These are phyloP conservation scores for Scyliorhinus canicula DNA, from an alignment of 2,797 vertebrate species.

Conservation along the genomic window DNA sequence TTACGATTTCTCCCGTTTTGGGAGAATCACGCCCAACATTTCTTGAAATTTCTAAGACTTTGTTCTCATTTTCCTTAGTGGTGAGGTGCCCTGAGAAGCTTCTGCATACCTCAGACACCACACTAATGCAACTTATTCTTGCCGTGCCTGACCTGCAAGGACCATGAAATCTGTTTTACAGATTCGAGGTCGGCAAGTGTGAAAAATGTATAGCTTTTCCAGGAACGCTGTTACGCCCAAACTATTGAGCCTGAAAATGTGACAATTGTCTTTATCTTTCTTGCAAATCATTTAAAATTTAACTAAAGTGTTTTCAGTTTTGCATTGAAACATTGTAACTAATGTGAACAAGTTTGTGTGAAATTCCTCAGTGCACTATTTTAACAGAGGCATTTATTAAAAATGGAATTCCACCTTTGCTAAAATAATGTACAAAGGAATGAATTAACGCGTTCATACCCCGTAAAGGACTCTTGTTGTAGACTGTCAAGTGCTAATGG, in stretches of 20 bases:
- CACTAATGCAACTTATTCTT: neutral
- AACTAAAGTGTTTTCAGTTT: neutral
- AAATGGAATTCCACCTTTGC: neutral
- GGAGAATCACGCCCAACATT: too few relatives aligned
- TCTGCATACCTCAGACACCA: neutral
- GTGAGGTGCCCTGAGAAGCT: neutral
- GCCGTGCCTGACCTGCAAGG: neutral
- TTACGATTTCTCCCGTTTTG: too few relatives aligned
- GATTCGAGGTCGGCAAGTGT: neutral
- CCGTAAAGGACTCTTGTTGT: neutral
- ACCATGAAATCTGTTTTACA: neutral
- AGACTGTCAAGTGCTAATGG: neutral
- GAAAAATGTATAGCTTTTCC: neutral
- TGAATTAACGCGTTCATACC: neutral
- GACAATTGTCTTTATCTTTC: neutral
- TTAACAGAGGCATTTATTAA: neutral
- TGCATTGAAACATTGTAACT: neutral
- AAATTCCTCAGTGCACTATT: neutral
- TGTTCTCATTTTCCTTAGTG: neutral
- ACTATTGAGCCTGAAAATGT: neutral
- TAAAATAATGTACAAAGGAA: neutral
- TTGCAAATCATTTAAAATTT: neutral
- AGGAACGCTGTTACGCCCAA: neutral
- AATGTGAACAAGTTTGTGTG: neutral
- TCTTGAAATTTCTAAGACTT: neutral